These are phyloP conservation scores for Meganola albula DNA, from an alignment of 2,888 invertebrate genomes.

Conservation along the genomic window DNA sequence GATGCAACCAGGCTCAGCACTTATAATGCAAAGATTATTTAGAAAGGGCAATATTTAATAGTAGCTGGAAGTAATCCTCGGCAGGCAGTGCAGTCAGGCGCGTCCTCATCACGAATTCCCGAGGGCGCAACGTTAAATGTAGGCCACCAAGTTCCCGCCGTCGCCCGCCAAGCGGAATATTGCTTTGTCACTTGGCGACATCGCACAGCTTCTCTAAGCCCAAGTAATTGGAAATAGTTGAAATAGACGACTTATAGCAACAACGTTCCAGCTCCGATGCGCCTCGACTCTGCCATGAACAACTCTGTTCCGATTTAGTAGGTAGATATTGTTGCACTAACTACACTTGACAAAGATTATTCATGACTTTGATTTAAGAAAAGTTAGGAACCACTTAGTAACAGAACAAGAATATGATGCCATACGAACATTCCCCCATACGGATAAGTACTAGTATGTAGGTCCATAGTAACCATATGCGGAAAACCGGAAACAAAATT, in stretches of 20 bases:
- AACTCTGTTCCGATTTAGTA: constrained; percentile 16
- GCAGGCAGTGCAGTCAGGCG: constrained; percentile 57
- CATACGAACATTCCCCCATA: too few species aligned
- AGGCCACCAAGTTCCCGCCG: constrained; percentile 68
- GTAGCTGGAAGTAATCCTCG: constrained; percentile 56
- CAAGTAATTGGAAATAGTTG: constrained; percentile 78
- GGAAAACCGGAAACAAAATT: too few species aligned
- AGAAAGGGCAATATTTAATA: constrained; percentile 56
- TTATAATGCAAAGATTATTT: constrained; percentile 29
- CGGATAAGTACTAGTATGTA: too few species aligned
- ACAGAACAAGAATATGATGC: too few species aligned
- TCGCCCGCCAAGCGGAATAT: constrained; percentile 62
- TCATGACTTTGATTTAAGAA: too few species aligned
- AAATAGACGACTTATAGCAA: constrained; percentile 66
- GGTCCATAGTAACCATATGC: too few species aligned
- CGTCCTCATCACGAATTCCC: constrained; percentile 70
- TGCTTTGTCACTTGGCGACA: constrained; percentile 76
- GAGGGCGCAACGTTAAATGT: constrained; percentile 69
- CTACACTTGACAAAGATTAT: constrained; percentile 22
- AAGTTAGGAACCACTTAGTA: too few species aligned
- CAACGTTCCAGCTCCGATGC: constrained; percentile 35
- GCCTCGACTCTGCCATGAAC: constrained; percentile 18
- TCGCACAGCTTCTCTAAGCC: constrained; percentile 69
- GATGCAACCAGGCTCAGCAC: constrained; percentile 19
- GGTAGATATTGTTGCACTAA: constrained; percentile 21